Conservation (phyloP, 2,888 invertebrate species). For the Oligia strigilis region DNA sequence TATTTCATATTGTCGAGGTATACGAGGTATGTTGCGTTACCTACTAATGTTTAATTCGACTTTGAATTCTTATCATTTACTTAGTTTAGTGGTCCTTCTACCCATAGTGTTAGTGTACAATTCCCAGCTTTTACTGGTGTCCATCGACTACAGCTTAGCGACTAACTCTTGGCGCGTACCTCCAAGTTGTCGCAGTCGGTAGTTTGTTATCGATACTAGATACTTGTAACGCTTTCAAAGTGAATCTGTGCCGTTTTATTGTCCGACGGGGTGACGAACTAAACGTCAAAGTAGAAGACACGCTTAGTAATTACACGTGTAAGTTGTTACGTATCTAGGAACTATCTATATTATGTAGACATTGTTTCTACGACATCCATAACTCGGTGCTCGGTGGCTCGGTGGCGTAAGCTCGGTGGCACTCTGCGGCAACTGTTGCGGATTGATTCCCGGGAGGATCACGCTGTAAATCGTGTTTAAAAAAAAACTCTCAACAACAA, state of each 20-base stretch:
- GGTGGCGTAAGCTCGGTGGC: background rate
- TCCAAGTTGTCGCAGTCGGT: background rate
- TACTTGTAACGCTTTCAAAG: constrained; percentile 2
- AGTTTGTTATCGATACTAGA: constrained; percentile 1
- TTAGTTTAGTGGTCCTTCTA: background rate
- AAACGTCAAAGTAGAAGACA: too few species aligned
- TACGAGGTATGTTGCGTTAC: too few species aligned
- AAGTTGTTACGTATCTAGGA: too few species aligned
- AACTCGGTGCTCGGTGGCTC: too few species aligned
- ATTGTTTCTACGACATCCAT: background rate
- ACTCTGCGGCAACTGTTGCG: too few species aligned
- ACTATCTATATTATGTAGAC: background rate
- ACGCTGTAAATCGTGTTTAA: background rate
- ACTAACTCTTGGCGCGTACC: background rate
- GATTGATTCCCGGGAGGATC: too few species aligned
- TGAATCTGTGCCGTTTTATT: background rate
- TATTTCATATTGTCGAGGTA: too few species aligned
- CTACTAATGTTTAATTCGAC: background rate
- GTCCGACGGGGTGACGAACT: too few species aligned
- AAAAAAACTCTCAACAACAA: background rate
- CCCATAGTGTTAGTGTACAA: background rate
- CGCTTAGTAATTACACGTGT: too few species aligned
- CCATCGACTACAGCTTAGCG: background rate
- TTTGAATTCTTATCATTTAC: background rate
- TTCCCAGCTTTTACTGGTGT: too few species aligned